Base-by-base conservation (phyloP, 1,140 invertebrate genomes). In the Armadillidium nasatum region DNA sequence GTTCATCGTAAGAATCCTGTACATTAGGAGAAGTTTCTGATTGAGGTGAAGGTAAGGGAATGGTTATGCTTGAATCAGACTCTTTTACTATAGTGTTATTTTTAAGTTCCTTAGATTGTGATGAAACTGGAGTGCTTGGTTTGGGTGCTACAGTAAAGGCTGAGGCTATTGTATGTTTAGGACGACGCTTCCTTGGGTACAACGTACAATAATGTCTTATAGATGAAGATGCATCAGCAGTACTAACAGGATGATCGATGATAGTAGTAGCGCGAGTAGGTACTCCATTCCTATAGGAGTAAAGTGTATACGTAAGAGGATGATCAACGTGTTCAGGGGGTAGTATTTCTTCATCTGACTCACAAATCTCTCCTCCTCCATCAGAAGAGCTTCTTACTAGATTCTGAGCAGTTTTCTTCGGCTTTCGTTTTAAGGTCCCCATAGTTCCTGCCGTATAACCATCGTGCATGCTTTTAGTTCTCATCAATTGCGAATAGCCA, bases 71-170 rank as follows among this genome's bases (percentile, higher is more conserved):
- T 67, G 74, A 74, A 33, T 73, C 45, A 71, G 23, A 4, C 22
- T 11, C 19, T 15, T 22, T 68, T 54, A 46, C 68, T 54, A 69
- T 44, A 44, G 23, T 22, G 33, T 22, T n/a, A 69, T n/a, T 45
- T 67, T 4, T n/a, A 50, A 15, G 7, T 66, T 43, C 50, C 69
- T 22, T 54, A 74, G 15, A 45, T 19, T 21, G 74, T 66, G 70
- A 70, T 73, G 70, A 69, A 74, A 75, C 69, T 72, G 77, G 77
- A 44, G 77, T 75, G 71, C 77, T 78, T 60, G 73, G 70, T 74
- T 78, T 73, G 71, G 74, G 77, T 69, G 73, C 69, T 68, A 78
- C 75, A 19, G 74, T 78, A 74, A 78, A 75, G 60, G 77, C 60
- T 75, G 73, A 50, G 68, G 74, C 71, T 45, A 75, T 71, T 75